Evolutionary conservation across 2,888 invertebrate genomes (phyloP), one percentile per base, ranked within the genome.

Genomic region (Incurvaria masculella): DNA sequence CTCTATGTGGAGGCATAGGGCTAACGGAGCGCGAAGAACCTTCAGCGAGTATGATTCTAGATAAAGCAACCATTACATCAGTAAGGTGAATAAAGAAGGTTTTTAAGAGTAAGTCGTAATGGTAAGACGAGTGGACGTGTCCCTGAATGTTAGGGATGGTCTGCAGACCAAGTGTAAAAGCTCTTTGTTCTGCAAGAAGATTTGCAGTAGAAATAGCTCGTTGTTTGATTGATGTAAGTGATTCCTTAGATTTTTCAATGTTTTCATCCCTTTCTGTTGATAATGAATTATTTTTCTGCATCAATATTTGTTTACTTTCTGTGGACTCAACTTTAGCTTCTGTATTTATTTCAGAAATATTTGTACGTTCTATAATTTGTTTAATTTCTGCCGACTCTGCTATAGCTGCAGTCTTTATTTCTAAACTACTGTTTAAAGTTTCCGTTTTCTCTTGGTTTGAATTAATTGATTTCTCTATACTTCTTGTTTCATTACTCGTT

Each of bases 61-160:
- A 72, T 44, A 79, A 55, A 16, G 71, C 71, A 5, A 79, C 70
- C 74, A 79, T 76, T 0, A 79, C 69, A 54, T 76, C 75, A 2
- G 79, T 76, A 4, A 79, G 55, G 55, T 79, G 74, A 21, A 76
- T 63, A 46, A 78, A 72, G 57, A 79, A 79, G 2, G 73, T 74
- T 60, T 69, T 70, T 17, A 79, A 54, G 11, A 78, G 55, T 33
- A 72, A 59, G 52, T 73, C 65, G 44, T 68, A 72, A 23, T 70
- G 66, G 48, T 65, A 61, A 0, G 68, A 66, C 4, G 69, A 66
- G 44, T 71, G 65, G 1, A 61, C 59, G 17, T 60, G 59, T 2
- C 66, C 69, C 58, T 61, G 66, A 21, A 78, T 67, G 48, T 69
- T 67, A 1, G 71, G 70, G 51, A 78, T 74, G 2, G 72, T 70